phyloP scores from a whole-genome alignment of 2,113 vertebrate genomes.

The Pterocles gutturalis region DNA sequence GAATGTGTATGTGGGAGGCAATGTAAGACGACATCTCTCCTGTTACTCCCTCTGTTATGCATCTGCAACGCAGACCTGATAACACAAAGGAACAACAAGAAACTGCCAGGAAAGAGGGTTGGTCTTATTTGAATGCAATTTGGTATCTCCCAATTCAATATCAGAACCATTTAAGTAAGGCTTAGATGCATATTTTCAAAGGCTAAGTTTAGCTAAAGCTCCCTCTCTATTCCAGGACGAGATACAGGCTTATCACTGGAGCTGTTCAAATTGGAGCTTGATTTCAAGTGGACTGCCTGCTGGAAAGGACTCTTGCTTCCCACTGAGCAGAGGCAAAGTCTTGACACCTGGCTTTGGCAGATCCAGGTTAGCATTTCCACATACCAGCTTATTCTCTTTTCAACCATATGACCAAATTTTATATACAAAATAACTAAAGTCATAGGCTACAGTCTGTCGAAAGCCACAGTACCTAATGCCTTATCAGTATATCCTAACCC shows the following conservation, averaged over 20 bases:
- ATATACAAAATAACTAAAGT: background rate
- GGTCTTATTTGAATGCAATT: background rate
- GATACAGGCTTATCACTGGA: background rate
- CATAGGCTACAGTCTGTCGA: background rate
- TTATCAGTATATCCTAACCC: background rate
- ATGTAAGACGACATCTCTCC: background rate
- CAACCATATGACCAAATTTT: background rate
- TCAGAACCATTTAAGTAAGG: background rate
- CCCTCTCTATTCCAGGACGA: background rate
- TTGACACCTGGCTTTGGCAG: background rate
- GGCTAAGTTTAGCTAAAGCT: background rate
- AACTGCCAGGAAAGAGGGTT: background rate
- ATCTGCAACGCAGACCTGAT: background rate
- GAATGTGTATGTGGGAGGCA: background rate
- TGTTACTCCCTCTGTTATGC: background rate
- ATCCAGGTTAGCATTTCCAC: background rate
- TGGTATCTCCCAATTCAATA: background rate
- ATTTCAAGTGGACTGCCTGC: background rate
- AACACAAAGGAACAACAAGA: background rate
- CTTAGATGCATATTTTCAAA: background rate
- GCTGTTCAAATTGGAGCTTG: background rate
- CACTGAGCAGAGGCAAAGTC: background rate
- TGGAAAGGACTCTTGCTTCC: background rate
- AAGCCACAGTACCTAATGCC: background rate
- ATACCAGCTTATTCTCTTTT: background rate